Evolutionary conservation across 2,888 invertebrate species (phyloP).

Genomic region (Campoplex nolae): DNA sequence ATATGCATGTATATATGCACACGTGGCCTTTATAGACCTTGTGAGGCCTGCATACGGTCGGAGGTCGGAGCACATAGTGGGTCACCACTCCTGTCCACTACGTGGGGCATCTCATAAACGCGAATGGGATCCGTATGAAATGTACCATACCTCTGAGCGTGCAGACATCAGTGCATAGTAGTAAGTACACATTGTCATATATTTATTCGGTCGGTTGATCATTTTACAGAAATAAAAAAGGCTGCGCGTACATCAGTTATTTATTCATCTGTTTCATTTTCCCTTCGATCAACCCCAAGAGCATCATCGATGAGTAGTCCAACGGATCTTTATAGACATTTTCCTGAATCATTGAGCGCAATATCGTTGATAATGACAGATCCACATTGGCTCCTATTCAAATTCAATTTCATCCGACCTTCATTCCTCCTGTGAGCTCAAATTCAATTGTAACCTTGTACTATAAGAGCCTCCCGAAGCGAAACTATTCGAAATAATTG

Average conservation of each 20-base stretch:
- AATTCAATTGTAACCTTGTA: not conserved
- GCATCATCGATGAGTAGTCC: too few relatives aligned
- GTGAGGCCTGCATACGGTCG: not conserved
- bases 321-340: not conserved
- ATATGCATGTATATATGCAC: constrained; percentile 19
- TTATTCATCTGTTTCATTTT: not conserved
- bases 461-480: not conserved
- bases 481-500: not conserved
- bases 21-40: constrained; percentile 39
- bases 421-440: not conserved
- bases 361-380: not conserved
- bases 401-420: not conserved
- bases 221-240: not conserved
- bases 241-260: not conserved
- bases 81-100: too few relatives aligned
- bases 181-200: not conserved
- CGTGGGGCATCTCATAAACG: constrained; percentile 52
- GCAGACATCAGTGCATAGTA: not conserved
- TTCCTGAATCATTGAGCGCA: not conserved
- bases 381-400: not conserved
- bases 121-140: constrained; percentile 45
- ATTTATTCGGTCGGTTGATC: not conserved
- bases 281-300: too few relatives aligned
- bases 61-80: constrained; percentile 3
- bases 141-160: constrained; percentile 18